Evolutionary conservation across 2,888 invertebrate species (phyloP).

Genomic region (Linnaemya tessellans): DNA sequence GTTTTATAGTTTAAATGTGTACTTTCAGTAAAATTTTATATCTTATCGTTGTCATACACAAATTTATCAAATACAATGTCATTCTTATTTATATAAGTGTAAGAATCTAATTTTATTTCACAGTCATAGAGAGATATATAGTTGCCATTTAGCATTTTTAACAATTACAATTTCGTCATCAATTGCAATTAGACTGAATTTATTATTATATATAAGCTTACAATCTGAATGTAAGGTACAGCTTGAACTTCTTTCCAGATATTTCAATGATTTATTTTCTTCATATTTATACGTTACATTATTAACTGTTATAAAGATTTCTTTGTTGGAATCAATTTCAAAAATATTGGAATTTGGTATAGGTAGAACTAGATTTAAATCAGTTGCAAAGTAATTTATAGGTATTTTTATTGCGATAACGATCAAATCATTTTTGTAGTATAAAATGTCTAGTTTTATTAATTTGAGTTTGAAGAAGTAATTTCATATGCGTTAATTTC

Average conservation of each 20-base stretch:
- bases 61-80: neutral
- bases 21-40: constrained; percentile 1
- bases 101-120: neutral
- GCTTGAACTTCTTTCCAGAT: constrained; percentile 3
- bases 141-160: constrained; percentile 4
- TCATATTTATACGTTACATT: too few species aligned
- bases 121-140: constrained; percentile 4
- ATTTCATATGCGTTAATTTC: neutral
- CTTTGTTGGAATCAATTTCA: neutral
- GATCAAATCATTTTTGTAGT: too few species aligned
- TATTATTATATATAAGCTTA: neutral
- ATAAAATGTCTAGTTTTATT: too few species aligned
- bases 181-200: neutral
- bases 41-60: neutral
- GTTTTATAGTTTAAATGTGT: neutral
- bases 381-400: neutral
- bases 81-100: constrained; percentile 1
- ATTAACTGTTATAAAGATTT: neutral
- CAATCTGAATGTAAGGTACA: neutral
- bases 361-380: neutral
- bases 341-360: neutral
- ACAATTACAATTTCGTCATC: constrained; percentile 1
- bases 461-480: constrained; percentile 1
- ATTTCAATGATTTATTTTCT: too few species aligned
- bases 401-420: constrained; percentile 13